Evolutionary conservation across 53 echinoderm and acorn worm genomes (phyloP), one percentile per base, ranked within the genome.

Genomic region (Echinarachnius parma): DNA sequence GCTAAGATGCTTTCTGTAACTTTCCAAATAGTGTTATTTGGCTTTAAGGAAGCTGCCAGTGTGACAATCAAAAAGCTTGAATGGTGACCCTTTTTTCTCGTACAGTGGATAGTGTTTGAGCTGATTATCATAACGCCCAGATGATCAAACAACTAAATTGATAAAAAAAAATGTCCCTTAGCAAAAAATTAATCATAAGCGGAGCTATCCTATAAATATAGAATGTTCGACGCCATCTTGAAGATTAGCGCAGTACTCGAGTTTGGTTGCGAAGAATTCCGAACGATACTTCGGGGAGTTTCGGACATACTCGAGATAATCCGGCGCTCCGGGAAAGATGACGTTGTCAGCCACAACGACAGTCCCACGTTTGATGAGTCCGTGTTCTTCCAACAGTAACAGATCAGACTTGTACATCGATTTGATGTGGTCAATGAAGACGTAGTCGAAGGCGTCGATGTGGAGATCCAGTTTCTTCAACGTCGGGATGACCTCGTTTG

Each of bases 401-500:
- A 89, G 77, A 44, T 89, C 89, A 34, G 68, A 10, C 46, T 54
- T 25, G 78, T 89, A 89, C 34, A 89, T 15, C 0, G 45, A 16
- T 48, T 89, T 89, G 26, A 67, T 61, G 59, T 89, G 89, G 37
- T 89, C 89, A 18, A 89, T 75, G 77, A 89, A 84, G 55, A 89
- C 77, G 63, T 85, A 81, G 34, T 89, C 89, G 23, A 89, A 70
- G 53, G 76, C 37, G 52, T 61, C 77, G 61, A 89, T 36, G 10
- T 53, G 28, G 53, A 61, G 75, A 2, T 60, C 54, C 28, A 76
- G 53, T n/a, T n/a, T n/a, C 5, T 75, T 80, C 4, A 88, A 62
- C 25, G 53, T 72, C 8, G 83, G 79, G 20, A 88, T 88, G 34
- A 88, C 88, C 5, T 88, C 61, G 18, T 78, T 72, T 9, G 83